These are phyloP conservation scores for Conchocele bisecta DNA, from an alignment of 2,888 invertebrate genomes.

Conservation along the genomic window DNA sequence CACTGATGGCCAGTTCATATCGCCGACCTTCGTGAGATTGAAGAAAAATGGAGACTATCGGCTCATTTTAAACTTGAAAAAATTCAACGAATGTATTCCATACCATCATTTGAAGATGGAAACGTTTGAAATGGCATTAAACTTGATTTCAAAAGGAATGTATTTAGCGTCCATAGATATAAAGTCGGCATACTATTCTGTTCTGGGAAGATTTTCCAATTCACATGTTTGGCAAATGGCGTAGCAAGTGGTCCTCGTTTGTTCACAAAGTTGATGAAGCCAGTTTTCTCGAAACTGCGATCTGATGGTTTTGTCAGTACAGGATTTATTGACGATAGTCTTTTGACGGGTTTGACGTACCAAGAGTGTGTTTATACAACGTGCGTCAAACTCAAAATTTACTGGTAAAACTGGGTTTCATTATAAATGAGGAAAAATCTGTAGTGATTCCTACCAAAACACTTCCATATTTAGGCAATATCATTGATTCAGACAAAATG, in stretches of 20 bases:
- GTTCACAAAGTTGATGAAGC: constrained; percentile 12
- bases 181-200: constrained; percentile 41
- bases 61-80: constrained; percentile 41
- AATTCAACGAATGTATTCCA: constrained; percentile 28
- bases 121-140: constrained; percentile 30
- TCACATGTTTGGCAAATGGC: not conserved
- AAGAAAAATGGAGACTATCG: constrained; percentile 25
- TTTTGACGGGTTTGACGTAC: not conserved
- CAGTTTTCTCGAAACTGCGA: constrained; percentile 1
- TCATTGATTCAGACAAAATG: too few relatives aligned
- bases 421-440: too few relatives aligned
- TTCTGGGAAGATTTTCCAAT: not conserved
- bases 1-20: constrained; percentile 21
- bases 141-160: constrained; percentile 7
- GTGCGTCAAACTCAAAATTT: constrained; percentile 13
- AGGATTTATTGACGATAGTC: constrained; percentile 8
- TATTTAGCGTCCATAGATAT: constrained; percentile 34
- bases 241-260: not conserved
- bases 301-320: not conserved
- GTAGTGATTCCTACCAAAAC: too few relatives aligned
- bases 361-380: constrained; percentile 19
- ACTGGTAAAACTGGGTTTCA: too few relatives aligned
- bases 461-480: too few relatives aligned
- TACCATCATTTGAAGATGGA: constrained; percentile 54
- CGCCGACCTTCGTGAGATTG: constrained; percentile 31